Evolutionary conservation across 2,113 vertebrate genomes (phyloP), one percentile per base, ranked within the genome.

Genomic region (Syngnathoides biaculeatus): DNA sequence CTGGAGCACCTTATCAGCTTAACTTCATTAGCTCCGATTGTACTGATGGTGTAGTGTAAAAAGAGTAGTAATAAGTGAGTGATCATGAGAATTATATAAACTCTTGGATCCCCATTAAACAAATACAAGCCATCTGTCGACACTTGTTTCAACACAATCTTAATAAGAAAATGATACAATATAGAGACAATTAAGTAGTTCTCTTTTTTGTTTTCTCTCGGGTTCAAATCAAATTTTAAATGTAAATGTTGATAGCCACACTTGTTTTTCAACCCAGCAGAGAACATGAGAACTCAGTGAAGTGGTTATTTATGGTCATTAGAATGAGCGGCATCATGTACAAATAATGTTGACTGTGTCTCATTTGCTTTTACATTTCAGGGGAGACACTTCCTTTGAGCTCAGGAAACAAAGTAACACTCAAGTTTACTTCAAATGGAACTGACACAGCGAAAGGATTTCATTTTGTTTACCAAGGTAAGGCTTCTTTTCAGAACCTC

Each of bases 401-500:
- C 90, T 97, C 97, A 81, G 94, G 95, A 84, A 98, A 98, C 91
- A 96, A 96, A 90, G 95, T 98, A 86, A 95, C 93, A 5, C 90
- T 98, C 79, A 95, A 92, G 87, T 98, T 98, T 87, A 95, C 93
- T 75, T 93, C 96, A 79, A 92, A 94, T 87, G 97, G 95, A 88
- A 94, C 94, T 70, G 79, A 94, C 89, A 95, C 95, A 70, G 94
- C 96, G 74, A 97, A 97, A 92, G 97, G 97, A 89, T 98, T 97
- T 93, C 97, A 98, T 92, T 98, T 98, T 90, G 97, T 98, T 76
- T 98, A 98, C 81, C 97, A 98, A 97, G 97, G 97, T 97, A 90
- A 91, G 92, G 2, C 24, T 22, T 40, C 39, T 61, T 67, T 70
- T 42, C 20, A 40, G 1, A 62, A 24, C 13, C 10, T 0, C 26